A percentile compares a stretch with the other conserved stretches of the same genome.
Evolutionary conservation across 2,888 invertebrate genomes (phyloP).

Genomic region (Limnephilus rhombicus): DNA sequence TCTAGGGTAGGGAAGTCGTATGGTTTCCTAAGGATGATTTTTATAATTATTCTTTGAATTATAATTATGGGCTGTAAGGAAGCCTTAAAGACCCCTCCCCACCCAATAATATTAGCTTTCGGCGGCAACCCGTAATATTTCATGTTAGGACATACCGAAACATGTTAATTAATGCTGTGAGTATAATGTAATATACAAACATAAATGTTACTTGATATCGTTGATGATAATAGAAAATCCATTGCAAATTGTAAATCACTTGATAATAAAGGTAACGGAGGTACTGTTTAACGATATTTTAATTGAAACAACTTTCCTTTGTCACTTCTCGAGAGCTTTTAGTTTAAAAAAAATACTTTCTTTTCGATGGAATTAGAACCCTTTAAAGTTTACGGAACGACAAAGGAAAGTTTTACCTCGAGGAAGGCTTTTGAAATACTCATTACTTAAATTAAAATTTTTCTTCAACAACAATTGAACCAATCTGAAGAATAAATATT

Average conservation of each 20-base stretch:
- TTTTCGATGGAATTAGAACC: background rate
- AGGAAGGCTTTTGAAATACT: background rate
- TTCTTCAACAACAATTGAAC: background rate
- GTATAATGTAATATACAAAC: no score
- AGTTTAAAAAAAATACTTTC: background rate
- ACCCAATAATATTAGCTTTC: background rate
- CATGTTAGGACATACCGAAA: background rate
- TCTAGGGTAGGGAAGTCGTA: no score
- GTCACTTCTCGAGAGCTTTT: background rate
- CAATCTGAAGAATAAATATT: background rate
- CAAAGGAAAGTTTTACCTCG: background rate
- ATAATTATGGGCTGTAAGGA: no score
- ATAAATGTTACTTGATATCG: no score
- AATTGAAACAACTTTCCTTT: background rate
- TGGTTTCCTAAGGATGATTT: no score
- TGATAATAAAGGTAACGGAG: background rate
- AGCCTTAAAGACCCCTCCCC: no score
- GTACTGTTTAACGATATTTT: background rate
- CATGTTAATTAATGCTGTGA: background rate
- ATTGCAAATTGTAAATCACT: background rate
- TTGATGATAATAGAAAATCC: no score
- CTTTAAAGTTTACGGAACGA: background rate
- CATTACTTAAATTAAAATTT: background rate
- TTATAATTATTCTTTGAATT: no score
- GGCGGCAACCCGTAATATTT: background rate